Conservation (phyloP, 2,888 invertebrate species). For the Trypoxylon attenuatum region DNA sequence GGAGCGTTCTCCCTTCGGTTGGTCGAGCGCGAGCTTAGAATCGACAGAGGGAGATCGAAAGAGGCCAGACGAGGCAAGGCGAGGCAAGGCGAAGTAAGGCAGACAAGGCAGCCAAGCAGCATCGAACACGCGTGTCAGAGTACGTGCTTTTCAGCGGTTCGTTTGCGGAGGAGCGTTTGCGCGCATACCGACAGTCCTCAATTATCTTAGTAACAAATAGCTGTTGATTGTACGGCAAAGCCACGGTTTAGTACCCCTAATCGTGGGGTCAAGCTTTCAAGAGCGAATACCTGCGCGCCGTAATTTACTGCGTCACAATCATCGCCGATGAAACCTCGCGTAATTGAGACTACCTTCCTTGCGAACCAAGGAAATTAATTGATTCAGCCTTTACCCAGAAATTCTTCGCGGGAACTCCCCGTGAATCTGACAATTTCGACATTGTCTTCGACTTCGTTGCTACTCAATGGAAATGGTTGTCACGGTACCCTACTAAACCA, state of each 20-base stretch:
- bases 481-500: too few species aligned
- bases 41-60: too few species aligned
- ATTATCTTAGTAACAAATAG: conserved; percentile 47
- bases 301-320: conserved; percentile 56
- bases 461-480: too few species aligned
- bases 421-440: conserved; percentile 17
- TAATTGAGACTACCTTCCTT: neutral
- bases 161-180: conserved; percentile 17
- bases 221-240: conserved; percentile 40
- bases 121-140: neutral
- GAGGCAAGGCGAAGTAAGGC: too few species aligned
- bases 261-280: conserved; percentile 44
- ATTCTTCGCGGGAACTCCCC: conserved; percentile 22
- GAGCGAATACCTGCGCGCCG: conserved; percentile 41
- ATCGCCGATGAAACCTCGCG: conserved; percentile 32
- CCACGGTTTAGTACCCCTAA: conserved; percentile 45
- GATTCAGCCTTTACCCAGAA: conserved; percentile 41
- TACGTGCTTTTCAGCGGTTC: conserved; percentile 25
- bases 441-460: too few species aligned
- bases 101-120: neutral
- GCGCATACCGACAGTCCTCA: conserved; percentile 36
- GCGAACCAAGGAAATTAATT: conserved; percentile 51
- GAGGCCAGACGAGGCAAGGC: too few species aligned
- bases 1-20: too few species aligned
- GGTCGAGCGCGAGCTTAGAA: conserved; percentile 21